phyloP scores from a whole-genome alignment of 2,888 invertebrate species.

The Rhodophaea formosa region DNA sequence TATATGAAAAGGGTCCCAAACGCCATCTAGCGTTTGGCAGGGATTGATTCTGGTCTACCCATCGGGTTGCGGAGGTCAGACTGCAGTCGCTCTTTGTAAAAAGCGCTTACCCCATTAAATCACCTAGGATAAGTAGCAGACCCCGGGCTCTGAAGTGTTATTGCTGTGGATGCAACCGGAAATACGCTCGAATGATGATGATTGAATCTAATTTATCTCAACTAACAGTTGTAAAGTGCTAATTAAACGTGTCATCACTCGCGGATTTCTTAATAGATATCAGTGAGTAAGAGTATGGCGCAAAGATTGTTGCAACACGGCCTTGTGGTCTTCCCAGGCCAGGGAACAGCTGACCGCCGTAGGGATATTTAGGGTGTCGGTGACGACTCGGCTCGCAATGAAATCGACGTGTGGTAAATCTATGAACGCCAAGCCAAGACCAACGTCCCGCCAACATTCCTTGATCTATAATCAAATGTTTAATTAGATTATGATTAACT shows the following conservation, averaged over 20 bases:
- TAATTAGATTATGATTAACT: too few species aligned
- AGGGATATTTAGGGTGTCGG: constrained; percentile 29
- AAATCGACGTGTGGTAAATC: background rate
- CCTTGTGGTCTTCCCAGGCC: constrained; percentile 19
- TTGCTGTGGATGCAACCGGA: too few species aligned
- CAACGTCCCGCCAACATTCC: background rate
- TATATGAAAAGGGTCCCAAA: too few species aligned
- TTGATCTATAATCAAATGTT: background rate
- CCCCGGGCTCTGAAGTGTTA: too few species aligned
- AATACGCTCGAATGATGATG: too few species aligned
- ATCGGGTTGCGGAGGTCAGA: too few species aligned
- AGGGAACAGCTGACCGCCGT: constrained; percentile 12
- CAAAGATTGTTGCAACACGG: constrained; percentile 15
- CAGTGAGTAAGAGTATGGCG: constrained; percentile 5
- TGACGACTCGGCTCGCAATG: constrained; percentile 20
- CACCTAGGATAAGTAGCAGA: too few species aligned
- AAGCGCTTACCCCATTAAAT: too few species aligned
- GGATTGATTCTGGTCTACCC: too few species aligned
- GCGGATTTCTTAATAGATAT: constrained; percentile 13
- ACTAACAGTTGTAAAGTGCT: background rate
- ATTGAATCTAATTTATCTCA: background rate
- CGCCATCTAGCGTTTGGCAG: too few species aligned
- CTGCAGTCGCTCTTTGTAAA: too few species aligned
- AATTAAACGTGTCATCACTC: constrained; percentile 13
- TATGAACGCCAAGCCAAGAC: background rate